Base-by-base conservation (phyloP, 1,140 invertebrate genomes). In the Venustaconcha ellipsiformis region DNA sequence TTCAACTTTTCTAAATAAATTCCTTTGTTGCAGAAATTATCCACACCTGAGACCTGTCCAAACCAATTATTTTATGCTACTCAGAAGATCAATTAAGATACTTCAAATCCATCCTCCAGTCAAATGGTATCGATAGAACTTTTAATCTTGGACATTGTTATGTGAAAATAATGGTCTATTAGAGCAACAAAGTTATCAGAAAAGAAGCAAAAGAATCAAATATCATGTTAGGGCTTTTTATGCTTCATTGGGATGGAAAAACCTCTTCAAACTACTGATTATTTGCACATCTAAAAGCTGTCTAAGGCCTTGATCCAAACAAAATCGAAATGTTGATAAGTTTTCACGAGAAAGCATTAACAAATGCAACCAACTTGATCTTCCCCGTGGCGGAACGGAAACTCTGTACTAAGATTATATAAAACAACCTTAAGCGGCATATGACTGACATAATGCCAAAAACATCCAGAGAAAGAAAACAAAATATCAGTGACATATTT, bases 401-500 rank as follows among this genome's bases (percentile, higher is more conserved):
- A 3, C 17, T 77, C 2, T 73, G 76, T 23, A 75, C 70, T 12
- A 57, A 62, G 65, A 70, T 66, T 64, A 59, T 76, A 57, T 57
- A 72, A 65, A 62, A 76, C 71, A 79, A 76, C 60, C 18, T 79
- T 17, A 72, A 64, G 55, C 23, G 65, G 67, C 69, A 79, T 13
- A 48, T 71, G 48, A 72, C 55, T n/a, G 18, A 60, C n/a, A 74
- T 71, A 71, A 30, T 74, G 63, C 26, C 26, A 30, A 30, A 30
- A 30, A 30, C 26, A 30, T 30, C 26, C 26, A 30, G 2, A 1
- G 26, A 30, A 30, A 30, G 26, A 30, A 30, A 30, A 30, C 26
- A 30, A 30, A 30, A 30, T 30, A 30, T 30, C 26, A 30, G 26
- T 30, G 26, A 30, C 26, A 30, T 30, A 2, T 30, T 30, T 30